Conservation (phyloP, 2,888 invertebrate species). For the Catocala nupta region DNA sequence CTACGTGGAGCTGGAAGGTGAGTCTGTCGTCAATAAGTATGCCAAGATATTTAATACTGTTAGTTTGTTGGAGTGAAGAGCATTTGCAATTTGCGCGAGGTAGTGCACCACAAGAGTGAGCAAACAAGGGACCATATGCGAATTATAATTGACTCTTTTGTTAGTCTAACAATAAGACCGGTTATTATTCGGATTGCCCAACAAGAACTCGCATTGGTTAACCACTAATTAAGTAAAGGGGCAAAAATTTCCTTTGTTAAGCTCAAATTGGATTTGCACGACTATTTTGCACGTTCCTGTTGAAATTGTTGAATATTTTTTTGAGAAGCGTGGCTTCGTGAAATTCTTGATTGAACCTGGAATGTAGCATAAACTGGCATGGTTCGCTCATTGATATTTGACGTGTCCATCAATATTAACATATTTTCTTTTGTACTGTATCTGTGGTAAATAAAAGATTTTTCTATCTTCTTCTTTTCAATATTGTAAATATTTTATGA, state of each 20-base stretch:
- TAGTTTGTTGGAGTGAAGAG: not conserved
- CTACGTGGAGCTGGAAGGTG: not conserved
- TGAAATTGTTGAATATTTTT: not conserved
- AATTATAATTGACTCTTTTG: conserved; percentile 52
- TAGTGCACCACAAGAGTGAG: not conserved
- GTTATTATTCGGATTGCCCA: conserved; percentile 24
- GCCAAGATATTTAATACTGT: not conserved
- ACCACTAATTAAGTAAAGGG: conserved; percentile 26
- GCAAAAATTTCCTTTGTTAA: conserved; percentile 25
- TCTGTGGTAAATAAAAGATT: too few species aligned
- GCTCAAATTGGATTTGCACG: conserved; percentile 15
- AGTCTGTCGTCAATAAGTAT: not conserved
- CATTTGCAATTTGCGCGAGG: not conserved
- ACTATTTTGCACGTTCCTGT: not conserved
- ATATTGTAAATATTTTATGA: too few species aligned
- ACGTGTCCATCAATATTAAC: too few species aligned
- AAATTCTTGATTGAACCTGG: too few species aligned
- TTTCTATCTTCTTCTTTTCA: too few species aligned
- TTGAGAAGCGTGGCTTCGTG: too few species aligned
- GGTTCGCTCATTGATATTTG: not conserved
- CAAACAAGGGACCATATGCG: conserved; percentile 14
- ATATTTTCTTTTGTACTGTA: too few species aligned
- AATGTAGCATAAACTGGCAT: too few species aligned
- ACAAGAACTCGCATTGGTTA: conserved; percentile 11
- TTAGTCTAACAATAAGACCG: conserved; percentile 22